A percentile compares a stretch with the other conserved stretches of the same genome.
These are phyloP conservation scores for Rhinogobio ventralis DNA, from an alignment of 2,797 vertebrate species.

Conservation along the genomic window DNA sequence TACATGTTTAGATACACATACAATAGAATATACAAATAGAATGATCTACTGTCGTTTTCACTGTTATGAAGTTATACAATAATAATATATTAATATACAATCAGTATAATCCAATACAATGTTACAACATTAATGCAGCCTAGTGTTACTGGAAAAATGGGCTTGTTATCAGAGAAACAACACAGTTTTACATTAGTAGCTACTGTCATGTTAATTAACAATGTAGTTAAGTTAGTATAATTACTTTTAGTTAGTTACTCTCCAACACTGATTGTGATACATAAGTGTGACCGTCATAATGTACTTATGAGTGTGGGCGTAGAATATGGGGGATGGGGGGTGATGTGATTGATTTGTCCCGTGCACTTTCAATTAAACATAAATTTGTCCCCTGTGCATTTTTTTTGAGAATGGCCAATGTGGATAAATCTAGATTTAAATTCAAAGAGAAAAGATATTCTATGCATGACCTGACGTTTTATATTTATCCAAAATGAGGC, in stretches of 20 bases:
- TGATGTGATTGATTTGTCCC: too few species aligned
- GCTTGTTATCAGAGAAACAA: neutral
- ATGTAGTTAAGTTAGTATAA: neutral
- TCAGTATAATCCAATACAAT: neutral
- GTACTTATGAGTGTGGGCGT: neutral
- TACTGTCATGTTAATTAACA: neutral
- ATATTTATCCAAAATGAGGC: neutral
- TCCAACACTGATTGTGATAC: neutral
- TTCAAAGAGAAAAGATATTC: too few species aligned
- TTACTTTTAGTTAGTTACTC: neutral
- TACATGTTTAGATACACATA: neutral
- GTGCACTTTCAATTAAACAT: neutral
- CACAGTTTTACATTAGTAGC: neutral
- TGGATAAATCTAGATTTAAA: too few species aligned
- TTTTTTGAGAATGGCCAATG: too few species aligned
- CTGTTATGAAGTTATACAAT: neutral
- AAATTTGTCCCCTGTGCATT: neutral
- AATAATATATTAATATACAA: neutral
- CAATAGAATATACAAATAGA: neutral
- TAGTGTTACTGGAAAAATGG: neutral
- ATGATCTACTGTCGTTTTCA: neutral
- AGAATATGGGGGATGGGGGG: too few species aligned
- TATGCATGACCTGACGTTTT: neutral
- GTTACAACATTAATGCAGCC: neutral
- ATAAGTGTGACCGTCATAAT: neutral